Percentiles rank a stretch among this genome's conserved stretches.
phyloP scores from a whole-genome alignment of 1,140 invertebrate genomes.

The Apis dorsata region DNA sequence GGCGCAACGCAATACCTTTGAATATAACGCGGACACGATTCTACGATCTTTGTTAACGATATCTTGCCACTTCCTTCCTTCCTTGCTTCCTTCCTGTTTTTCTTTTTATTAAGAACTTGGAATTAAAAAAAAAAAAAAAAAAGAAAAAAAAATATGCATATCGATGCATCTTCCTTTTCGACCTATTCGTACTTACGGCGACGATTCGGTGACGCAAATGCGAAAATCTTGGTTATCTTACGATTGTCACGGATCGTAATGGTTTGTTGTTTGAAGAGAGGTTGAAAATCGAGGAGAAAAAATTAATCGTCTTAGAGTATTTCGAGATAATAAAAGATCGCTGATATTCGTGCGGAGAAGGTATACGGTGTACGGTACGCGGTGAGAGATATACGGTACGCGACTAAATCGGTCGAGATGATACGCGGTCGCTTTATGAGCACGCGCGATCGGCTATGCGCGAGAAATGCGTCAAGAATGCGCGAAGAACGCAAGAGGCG shows the following conservation, averaged over 20 bases:
- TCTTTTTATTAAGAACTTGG: too few relatives aligned
- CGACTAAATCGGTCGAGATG: constrained; percentile 50
- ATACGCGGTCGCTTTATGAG: constrained; percentile 58
- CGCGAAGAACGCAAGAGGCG: constrained; percentile 20
- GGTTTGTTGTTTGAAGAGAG: background rate
- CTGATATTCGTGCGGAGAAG: background rate
- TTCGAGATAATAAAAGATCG: background rate
- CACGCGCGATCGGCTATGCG: constrained; percentile 23
- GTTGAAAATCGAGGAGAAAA: background rate
- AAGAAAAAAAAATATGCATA: too few relatives aligned
- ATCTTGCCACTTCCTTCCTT: background rate
- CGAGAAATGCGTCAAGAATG: constrained; percentile 9
- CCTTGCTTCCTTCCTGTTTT: too few relatives aligned
- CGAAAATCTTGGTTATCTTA: background rate
- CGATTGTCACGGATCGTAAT: too few relatives aligned
- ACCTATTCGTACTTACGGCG: constrained; percentile 4
- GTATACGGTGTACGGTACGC: constrained; percentile 23
- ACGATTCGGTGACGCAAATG: background rate
- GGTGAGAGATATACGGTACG: constrained; percentile 29
- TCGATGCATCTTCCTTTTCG: too few relatives aligned
- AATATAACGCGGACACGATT: background rate
- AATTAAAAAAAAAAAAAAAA: too few relatives aligned
- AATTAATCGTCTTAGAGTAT: background rate
- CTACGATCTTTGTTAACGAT: background rate
- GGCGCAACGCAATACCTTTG: constrained; percentile 16